Base-by-base conservation (phyloP, 2,888 invertebrate species). In the Athalia cordata region DNA sequence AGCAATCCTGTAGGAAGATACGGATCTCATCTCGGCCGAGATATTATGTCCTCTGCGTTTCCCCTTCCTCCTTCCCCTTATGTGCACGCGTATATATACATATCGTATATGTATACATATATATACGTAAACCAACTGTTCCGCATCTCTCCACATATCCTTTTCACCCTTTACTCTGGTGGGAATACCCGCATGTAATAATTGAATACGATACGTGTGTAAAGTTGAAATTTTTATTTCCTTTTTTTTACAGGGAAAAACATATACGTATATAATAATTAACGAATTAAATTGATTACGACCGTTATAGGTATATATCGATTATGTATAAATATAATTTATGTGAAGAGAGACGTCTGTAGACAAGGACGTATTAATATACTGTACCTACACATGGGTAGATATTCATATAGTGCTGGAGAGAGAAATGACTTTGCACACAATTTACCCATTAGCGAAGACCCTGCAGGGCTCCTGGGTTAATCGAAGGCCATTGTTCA, bases 401-500 rank as follows among this genome's bases (percentile, higher is more conserved):
- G 0, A 29, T 29, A 29, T 29, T 29, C 29, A 61, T n/a, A n/a
- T 4, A 61, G 13, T n/a, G 13, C 29, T 29, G 29, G 29, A n/a
- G 6, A 68, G 57, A 47, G 59, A 86, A 88, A 87, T 85, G 87
- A 87, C 86, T 87, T 87, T 84, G 85, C 85, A 84, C 85, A 86
- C 87, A 86, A 88, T 87, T 88, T 86, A 83, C 85, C 86, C 86
- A 88, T 89, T 88, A 88, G 86, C 86, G 84, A 82, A 85, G 85
- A 84, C 85, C 85, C 83, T 83, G 83, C 80, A 85, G 84, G 86
- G 13, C 15, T 67, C 49, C 67, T 13, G 72, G 72, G 72, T 72
- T 89, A 89, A 89, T 89, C 87, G 87, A 88, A 87, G 72, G 86
- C 84, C 85, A 88, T 89, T 89, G 89, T 89, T 88, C 86, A 72